Conservation (phyloP, 2,888 invertebrate genomes). For the Acrocyrtus sp. region DNA sequence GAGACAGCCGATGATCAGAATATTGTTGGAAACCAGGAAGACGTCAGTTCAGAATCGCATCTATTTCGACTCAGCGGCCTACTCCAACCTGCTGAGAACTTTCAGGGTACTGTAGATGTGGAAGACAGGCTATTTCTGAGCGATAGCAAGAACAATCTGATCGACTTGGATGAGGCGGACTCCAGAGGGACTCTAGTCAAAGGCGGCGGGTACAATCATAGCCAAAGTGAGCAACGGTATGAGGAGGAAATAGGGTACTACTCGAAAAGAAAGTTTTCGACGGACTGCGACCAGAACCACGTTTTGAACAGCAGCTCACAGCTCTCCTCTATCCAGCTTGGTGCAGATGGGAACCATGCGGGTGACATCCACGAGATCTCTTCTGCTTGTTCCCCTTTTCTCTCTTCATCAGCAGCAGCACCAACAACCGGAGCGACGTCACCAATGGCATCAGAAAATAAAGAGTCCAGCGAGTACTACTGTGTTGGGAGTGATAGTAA, state of each 20-base stretch:
- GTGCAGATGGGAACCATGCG: constrained; percentile 32
- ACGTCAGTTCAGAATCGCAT: neutral
- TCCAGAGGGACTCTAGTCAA: neutral
- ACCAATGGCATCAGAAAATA: neutral
- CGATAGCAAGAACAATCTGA: neutral
- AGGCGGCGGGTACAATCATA: neutral
- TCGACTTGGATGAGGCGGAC: neutral
- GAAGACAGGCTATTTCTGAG: constrained; percentile 2
- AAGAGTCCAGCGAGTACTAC: neutral
- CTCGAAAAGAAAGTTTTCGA: neutral
- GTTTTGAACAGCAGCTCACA: neutral
- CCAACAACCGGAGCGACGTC: neutral
- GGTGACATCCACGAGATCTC: neutral
- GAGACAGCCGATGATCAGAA: constrained; percentile 12
- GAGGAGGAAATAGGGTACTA: neutral
- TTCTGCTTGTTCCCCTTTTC: constrained; percentile 22
- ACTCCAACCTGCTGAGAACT: neutral
- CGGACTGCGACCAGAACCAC: neutral
- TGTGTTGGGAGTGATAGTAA: neutral
- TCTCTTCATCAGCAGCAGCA: neutral
- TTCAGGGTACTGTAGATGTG: neutral
- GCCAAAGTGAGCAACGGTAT: neutral
- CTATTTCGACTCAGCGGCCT: neutral
- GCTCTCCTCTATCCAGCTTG: neutral
- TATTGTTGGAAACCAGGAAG: neutral